Conservation (phyloP, 2,888 invertebrate species). For the Drosophila neonasuta region DNA sequence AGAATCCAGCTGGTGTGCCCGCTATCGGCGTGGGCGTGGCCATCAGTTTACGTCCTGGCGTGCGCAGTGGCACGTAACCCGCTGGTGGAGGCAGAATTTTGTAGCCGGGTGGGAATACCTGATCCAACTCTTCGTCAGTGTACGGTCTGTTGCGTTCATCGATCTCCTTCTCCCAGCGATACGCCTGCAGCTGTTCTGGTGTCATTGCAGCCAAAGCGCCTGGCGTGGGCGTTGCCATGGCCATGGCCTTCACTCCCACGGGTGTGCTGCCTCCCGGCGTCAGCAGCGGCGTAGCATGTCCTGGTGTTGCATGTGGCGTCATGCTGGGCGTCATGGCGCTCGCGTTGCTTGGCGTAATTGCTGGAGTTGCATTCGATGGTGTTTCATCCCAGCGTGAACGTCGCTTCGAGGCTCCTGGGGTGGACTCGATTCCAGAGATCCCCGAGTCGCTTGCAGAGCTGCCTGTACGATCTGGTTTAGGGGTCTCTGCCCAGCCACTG, state of each 20-base stretch:
- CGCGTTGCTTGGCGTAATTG: conserved; percentile 86
- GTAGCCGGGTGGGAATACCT: conserved; percentile 99
- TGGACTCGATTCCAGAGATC: conserved; percentile 91
- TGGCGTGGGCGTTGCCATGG: conserved; percentile 98
- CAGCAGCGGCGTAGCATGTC: conserved; percentile 87
- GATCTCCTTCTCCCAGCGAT: conserved; percentile 98
- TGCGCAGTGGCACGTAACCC: conserved; percentile 97
- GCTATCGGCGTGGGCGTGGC: conserved; percentile 99
- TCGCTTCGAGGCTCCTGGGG: conserved; percentile 96
- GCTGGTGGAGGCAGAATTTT: conserved; percentile 98
- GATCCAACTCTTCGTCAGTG: conserved; percentile 97
- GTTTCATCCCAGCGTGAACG: conserved; percentile 99
- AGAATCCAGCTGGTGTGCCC: conserved; percentile 95
- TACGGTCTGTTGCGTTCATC: conserved; percentile 98
- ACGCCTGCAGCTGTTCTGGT: conserved; percentile 98
- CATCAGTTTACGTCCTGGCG: conserved; percentile 97
- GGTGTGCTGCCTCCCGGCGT: conserved; percentile 94
- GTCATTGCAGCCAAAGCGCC: conserved; percentile 99
- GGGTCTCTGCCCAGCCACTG: conserved; percentile 99
- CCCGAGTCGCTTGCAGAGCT: conserved; percentile 87
- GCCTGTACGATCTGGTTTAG: conserved; percentile 94
- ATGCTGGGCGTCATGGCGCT: conserved; percentile 86
- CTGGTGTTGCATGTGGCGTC: conserved; percentile 89
- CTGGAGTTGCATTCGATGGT: conserved; percentile 90
- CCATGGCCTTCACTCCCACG: conserved; percentile 97